phyloP scores from a whole-genome alignment of 2,888 invertebrate genomes.

The Lithodes maja region DNA sequence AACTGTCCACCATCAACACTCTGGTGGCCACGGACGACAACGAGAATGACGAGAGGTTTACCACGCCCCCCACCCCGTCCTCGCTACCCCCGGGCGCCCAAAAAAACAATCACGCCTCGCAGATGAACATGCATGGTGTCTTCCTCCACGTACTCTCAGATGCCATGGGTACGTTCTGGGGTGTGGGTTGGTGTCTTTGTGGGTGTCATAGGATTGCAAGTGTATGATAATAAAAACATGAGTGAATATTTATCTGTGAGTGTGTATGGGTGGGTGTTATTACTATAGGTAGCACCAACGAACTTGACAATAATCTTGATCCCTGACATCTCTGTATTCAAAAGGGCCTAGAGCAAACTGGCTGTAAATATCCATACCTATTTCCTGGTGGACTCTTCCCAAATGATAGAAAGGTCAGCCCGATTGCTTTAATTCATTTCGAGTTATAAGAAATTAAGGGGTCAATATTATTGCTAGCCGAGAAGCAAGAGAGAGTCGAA shows the following conservation, averaged over 20 bases:
- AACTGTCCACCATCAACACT: conserved; percentile 69
- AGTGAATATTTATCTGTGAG: conserved; percentile 3
- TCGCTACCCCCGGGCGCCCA: conserved; percentile 19
- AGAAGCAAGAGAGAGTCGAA: too few species aligned
- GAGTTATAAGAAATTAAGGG: too few species aligned
- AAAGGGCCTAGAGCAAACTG: too few species aligned
- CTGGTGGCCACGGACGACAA: conserved; percentile 78
- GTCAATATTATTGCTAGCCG: too few species aligned
- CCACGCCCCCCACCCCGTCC: conserved; percentile 74
- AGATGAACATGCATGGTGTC: conserved; percentile 99
- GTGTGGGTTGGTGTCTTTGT: not conserved
- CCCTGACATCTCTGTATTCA: too few species aligned
- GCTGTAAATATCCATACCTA: too few species aligned
- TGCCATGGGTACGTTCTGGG: conserved; percentile 81
- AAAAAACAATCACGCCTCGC: conserved; percentile 77
- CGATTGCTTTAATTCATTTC: too few species aligned
- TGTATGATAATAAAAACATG: not conserved
- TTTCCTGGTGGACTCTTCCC: too few species aligned
- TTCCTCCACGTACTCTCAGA: conserved; percentile 98
- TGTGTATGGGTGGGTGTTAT: not conserved
- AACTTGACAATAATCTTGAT: too few species aligned
- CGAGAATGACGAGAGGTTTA: conserved; percentile 82
- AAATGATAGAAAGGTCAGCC: too few species aligned
- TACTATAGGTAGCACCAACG: too few species aligned
- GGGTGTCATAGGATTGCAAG: not conserved